Base-by-base conservation (phyloP, 1,140 invertebrate genomes). In the Zeugodacus cucurbitae region DNA sequence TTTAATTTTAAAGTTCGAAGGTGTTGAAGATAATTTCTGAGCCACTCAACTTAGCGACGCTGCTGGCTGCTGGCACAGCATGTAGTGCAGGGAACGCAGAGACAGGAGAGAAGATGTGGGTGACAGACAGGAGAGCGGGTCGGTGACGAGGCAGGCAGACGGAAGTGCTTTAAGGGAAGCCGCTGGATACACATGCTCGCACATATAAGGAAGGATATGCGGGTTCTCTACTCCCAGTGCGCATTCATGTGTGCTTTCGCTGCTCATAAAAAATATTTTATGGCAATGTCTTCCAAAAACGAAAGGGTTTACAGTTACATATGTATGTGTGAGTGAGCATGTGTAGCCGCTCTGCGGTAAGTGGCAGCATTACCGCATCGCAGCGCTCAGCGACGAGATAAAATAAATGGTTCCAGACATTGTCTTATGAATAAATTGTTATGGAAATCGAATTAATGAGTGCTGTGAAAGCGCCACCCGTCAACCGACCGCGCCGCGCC, bases 401-500 rank as follows among this genome's bases (percentile, higher is more conserved):
- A 92, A 92, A 92, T 92, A 92, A 82, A 92, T 92, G 91, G 91
- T 92, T 91, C 91, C 92, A 93, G 92, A 93, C 92, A 93, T 92
- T 92, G 92, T 93, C 92, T 93, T 93, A 93, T 93, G 92, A 93
- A 93, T 93, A 93, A 93, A 93, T 93, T 93, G 92, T 93, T 93
- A 93, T 93, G 92, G 91, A 92, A 93, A 93, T 93, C 92, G 92
- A 93, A 93, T 93, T 93, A 93, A 93, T 93, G 92, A 93, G 92
- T 91, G 92, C 91, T 91, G 90, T 90, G 91, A 91, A 82, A 82
- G 74, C 74, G 41, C 41, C n/a, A 17, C 41, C 74, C 20, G n/a
- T n/a, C n/a, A n/a, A 78, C 37, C 74, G 4, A 3, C 4, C 10
- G 32, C 10, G 2, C 70, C 7, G 20, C 22, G 48, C 0, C 41